Evolutionary conservation across 2,888 invertebrate species (phyloP).

Genomic region (Aelia acuminata): DNA sequence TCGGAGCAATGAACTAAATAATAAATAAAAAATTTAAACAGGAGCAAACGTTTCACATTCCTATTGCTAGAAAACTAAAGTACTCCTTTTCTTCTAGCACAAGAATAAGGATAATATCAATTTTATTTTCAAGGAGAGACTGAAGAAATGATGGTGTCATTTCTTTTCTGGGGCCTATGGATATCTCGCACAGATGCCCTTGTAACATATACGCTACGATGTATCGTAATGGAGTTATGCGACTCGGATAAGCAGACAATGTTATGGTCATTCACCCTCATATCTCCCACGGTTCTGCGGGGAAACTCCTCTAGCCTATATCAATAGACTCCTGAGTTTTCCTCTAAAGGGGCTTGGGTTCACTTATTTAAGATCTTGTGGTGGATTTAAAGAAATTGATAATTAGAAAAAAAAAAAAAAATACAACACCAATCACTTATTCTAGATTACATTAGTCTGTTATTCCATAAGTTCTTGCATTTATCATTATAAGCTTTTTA

Average conservation of each 20-base stretch:
- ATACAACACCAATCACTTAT: too few species aligned
- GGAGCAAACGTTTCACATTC: too few species aligned
- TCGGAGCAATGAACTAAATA: too few species aligned
- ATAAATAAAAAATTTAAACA: too few species aligned
- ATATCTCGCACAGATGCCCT: neutral
- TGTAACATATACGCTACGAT: neutral
- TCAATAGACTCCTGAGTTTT: neutral
- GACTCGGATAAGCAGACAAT: neutral
- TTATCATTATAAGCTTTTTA: too few species aligned
- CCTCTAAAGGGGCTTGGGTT: neutral
- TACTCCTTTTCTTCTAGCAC: too few species aligned
- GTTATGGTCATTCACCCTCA: conserved; percentile 12
- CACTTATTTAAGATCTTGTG: neutral
- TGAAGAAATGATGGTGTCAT: neutral
- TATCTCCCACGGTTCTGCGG: conserved; percentile 22
- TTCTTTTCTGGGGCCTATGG: neutral
- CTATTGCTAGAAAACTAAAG: too few species aligned
- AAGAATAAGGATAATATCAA: too few species aligned
- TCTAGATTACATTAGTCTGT: too few species aligned
- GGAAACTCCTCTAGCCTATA: neutral
- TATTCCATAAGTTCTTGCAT: too few species aligned
- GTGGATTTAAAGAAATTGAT: too few species aligned
- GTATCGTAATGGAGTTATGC: neutral
- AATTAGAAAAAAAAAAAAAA: neutral
- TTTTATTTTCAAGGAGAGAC: too few species aligned